Base-by-base conservation (phyloP, 2,888 invertebrate genomes). In the Brachyptera putata region DNA sequence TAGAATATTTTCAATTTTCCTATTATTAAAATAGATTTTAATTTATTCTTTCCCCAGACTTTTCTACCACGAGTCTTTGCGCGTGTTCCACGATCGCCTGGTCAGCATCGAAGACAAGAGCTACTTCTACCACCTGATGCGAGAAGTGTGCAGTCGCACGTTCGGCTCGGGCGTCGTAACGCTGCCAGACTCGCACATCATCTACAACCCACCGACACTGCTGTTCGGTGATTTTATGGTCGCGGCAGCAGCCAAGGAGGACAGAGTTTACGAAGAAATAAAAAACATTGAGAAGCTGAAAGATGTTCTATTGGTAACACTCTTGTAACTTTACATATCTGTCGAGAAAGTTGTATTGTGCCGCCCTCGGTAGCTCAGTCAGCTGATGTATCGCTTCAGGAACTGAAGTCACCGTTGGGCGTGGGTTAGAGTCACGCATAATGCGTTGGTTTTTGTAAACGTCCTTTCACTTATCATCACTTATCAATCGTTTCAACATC, bases 81-180 rank as follows among this genome's bases (percentile, higher is more conserved):
- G 95, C 24, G 94, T 95, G 1, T 95, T 94, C 73, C 93, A 93
- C 74, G 95, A 95, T 73, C 87, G 95, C 1, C 77, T 96, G 21
- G 86, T 89, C 60, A 91, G 92, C 70, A 74, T 82, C 14, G 83
- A 89, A 66, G 95, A 96, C 73, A 88, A 91, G 72, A 81, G 79
- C 22, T 86, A 91, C 73, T 90, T 95, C 69, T 88, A 85, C 70
- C 80, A 80, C 46, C 76, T 91, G 14, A 84, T 95, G 78, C 77
- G 80, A 43, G 80, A 80, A 14, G 80, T 84, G 13, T 94, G 84
- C 73, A 74, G 75, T 63, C 82, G 79, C 70, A 81, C 79, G 68
- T 90, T 84, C 72, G 83, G 79, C 63, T 78, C 73, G 48, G 80
- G 81, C 0, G 83, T 86, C 24, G 67, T 87, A 14, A 73, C 76